Conservation (phyloP, 2,113 vertebrate species). For the Prionailurus viverrinus region DNA sequence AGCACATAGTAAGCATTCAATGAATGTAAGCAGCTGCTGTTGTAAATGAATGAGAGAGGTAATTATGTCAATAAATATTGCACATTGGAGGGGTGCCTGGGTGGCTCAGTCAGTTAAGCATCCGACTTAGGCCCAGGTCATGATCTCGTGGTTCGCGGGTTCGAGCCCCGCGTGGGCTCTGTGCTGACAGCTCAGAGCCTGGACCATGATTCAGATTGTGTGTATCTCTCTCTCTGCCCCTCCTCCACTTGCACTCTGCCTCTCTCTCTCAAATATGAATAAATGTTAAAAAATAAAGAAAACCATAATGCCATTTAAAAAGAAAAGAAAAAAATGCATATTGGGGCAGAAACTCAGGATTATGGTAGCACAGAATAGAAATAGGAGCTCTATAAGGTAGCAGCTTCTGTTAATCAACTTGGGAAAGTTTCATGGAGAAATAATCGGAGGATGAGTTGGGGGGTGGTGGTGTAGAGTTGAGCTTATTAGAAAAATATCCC, state of each 20-base stretch:
- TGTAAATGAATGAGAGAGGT: not conserved
- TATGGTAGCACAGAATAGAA: not conserved
- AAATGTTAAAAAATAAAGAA: too few species aligned
- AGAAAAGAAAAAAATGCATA: not conserved
- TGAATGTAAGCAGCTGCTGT: not conserved
- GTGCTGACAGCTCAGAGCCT: too few species aligned
- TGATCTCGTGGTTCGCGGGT: too few species aligned
- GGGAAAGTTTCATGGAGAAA: not conserved
- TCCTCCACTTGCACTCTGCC: too few species aligned
- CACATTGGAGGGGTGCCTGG: not conserved
- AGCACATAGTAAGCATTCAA: not conserved
- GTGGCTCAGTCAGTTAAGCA: too few species aligned
- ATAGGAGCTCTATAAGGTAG: not conserved
- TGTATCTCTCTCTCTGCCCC: too few species aligned
- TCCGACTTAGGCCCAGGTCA: too few species aligned
- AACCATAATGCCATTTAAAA: too few species aligned
- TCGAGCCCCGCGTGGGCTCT: too few species aligned
- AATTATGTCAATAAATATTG: not conserved
- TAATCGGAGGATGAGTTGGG: not conserved
- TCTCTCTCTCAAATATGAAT: too few species aligned
- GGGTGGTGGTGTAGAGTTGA: not conserved
- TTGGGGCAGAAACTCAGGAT: not conserved
- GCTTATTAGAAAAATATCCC: slow-evolving; percentile 7
- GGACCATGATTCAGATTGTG: too few species aligned
- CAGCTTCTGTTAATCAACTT: not conserved